Base-by-base conservation (phyloP, 92 coral and sea anemone species). In the Zoanthus sociatus region DNA sequence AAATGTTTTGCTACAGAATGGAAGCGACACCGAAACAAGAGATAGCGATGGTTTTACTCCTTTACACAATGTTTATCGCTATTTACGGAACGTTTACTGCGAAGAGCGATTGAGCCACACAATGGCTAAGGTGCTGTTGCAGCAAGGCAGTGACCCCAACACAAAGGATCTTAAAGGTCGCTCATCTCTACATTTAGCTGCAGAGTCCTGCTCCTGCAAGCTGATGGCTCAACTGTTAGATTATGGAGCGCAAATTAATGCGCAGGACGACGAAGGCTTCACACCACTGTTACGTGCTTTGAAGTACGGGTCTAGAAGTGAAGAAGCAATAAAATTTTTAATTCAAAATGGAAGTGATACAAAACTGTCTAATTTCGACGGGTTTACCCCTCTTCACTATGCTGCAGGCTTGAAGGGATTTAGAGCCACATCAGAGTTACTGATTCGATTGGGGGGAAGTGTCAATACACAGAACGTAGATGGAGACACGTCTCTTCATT, bases 371-470 rank as follows among this genome's bases (percentile, higher is more conserved):
- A 92, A 92, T 72, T 83, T 50, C 1, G 87, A 69, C 30, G 91
- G 92, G 5, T 90, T 90, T 21, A 86, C 95, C 0, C 88, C 98
- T 17, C 82, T 94, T 48, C 98, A 94, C 72, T 92, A 92, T 64
- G 86, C 98, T 7, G 98, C 98, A 0, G 98, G 98, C 20, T 18
- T 92, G 26, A 90, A 84, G 46, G 98, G 95, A 16, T 90, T 92
- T 51, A 84, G 92, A n/a, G 83, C 87, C 45, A 87, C 90, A 58
- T 94, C 94, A 15, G 94, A 90, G 42, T n/a, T 73, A 14, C 70
- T 94, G 84, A 83, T 94, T 53, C 90, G 87, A 74, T 84, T 92
- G 73, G 94, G 92, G 50, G 94, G 86, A 32, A 86, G 83, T 48
- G 84, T 90, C 14, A 92, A 92, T 21, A 89, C 78, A 2, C 92